Evolutionary conservation across 30 jellyfish, hydroid and myxozoan genomes (phyloP).

Genomic region (Catostylus mosaicus): DNA sequence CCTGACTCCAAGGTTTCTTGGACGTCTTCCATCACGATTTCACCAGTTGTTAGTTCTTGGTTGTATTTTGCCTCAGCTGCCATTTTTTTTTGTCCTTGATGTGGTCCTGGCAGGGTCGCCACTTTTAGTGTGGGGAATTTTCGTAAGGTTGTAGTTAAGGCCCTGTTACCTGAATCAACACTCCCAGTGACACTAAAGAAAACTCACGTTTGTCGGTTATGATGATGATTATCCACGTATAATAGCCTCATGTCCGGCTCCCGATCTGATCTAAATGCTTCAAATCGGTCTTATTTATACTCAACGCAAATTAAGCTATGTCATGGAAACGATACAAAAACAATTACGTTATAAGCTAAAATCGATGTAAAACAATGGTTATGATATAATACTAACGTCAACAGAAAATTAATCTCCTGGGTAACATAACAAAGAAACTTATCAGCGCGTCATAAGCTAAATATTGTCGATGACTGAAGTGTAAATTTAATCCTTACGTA

Average conservation of each 20-base stretch:
- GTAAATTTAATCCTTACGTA: conserved; percentile 9
- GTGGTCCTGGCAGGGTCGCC: conserved; percentile 53
- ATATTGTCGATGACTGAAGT: conserved; percentile 20
- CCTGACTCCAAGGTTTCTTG: conserved; percentile 41
- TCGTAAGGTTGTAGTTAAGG: conserved; percentile 4
- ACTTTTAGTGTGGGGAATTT: conserved; percentile 45
- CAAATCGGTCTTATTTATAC: conserved; percentile 39
- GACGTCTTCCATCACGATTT: conserved; percentile 29
- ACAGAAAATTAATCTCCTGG: conserved; percentile 28
- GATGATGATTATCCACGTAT: too few relatives aligned
- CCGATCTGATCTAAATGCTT: too few relatives aligned
- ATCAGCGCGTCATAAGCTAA: conserved; percentile 12
- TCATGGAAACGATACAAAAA: conserved; percentile 33
- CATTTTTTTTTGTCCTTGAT: conserved; percentile 32
- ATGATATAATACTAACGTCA: conserved; percentile 32
- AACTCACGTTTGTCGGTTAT: conserved; percentile 36
- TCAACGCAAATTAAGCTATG: conserved; percentile 28
- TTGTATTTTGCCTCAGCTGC: conserved; percentile 46
- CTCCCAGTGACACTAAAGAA: conserved; percentile 51
- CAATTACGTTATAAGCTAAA: conserved; percentile 38
- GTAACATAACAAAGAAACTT: conserved; percentile 21
- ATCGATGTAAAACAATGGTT: conserved; percentile 23
- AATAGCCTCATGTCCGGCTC: too few relatives aligned
- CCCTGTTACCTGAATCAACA: conserved; percentile 42
- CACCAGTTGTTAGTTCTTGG: conserved; percentile 41